A percentile compares a stretch with the other conserved stretches of the same genome.
phyloP scores from a whole-genome alignment of 1,140 invertebrate genomes.

The Drosophila seguyi region DNA sequence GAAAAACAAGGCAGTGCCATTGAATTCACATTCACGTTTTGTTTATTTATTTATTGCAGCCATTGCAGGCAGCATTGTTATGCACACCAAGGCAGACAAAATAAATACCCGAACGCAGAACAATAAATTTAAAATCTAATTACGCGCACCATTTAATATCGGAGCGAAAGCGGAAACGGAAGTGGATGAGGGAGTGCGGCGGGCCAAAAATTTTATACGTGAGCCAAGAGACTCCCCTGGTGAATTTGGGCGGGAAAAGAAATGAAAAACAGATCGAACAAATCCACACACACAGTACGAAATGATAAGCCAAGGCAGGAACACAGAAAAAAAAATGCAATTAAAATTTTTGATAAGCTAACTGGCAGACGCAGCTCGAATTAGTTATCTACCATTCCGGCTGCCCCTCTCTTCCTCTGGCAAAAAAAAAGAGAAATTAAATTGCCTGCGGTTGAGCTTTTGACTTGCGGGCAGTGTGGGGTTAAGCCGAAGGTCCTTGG shows the following conservation, averaged over 20 bases:
- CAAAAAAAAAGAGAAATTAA: conserved; percentile 53
- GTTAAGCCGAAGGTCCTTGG: conserved; percentile 31
- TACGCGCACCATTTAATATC: conserved; percentile 84
- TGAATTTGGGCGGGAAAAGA: conserved; percentile 30
- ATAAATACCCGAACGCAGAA: conserved; percentile 58
- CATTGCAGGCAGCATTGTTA: conserved; percentile 79
- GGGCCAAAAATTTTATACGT: conserved; percentile 46
- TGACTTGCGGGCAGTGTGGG: conserved; percentile 65
- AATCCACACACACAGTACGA: conserved; percentile 39
- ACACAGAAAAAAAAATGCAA: conserved; percentile 56
- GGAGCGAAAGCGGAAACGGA: conserved; percentile 60
- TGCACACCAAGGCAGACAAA: conserved; percentile 76
- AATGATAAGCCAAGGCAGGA: conserved; percentile 49
- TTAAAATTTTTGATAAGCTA: conserved; percentile 79
- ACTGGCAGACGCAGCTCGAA: conserved; percentile 42
- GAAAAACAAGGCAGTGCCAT: conserved; percentile 37
- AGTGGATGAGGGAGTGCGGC: conserved; percentile 18
- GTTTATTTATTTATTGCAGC: conserved; percentile 79
- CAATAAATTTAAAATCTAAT: conserved; percentile 84
- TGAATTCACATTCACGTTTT: conserved; percentile 76
- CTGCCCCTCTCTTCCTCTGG: not conserved
- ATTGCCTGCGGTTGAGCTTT: conserved; percentile 79
- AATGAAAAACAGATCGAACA: conserved; percentile 34
- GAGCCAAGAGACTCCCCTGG: conserved; percentile 54
- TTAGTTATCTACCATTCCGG: conserved; percentile 45